Base-by-base conservation (phyloP, 2,888 invertebrate species). In the Apamea crenata region DNA sequence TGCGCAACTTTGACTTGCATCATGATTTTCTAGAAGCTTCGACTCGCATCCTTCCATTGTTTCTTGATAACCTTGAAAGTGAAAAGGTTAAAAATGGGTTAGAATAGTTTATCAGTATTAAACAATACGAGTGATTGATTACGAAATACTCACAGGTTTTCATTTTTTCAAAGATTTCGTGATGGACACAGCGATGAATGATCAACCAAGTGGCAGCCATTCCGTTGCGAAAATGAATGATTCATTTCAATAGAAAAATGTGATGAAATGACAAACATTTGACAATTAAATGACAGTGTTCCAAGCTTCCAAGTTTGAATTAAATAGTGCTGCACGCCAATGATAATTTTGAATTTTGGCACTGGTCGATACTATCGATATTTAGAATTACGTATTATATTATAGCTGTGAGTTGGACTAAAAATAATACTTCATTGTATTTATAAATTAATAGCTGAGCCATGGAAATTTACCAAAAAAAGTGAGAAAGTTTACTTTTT, bases 11-110 rank as follows among this genome's bases (percentile, higher is more conserved):
- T 16, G 14, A 40, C 8, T 65, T 70, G 68, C 69, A 53, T 69
- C 77, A 78, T 78, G 16, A 5, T 77, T 69, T 77, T 87, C 87
- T 70, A 70, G 84, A 80, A 84, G 50, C 44, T 80, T 85, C 84
- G 66, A 67, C 2, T 32, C n/a, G 32, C 36, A 29, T 16, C 25
- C 47, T 68, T 79, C 74, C 77, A 74, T 79, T 75, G 68, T 87
- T 71, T 63, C 53, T 61, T 66, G 65, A 65, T 70, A 79, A 83
- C 77, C 85, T 85, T 77, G 61, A 71, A 75, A 32, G 12, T 29
- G 25, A 16, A 25, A 40, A 66, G 29, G 44, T n/a, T 61, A 16
- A 8, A 61, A n/a, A 71, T 61, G 7, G 18, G 25, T 6, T 16
- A 7, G 18, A 36, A 2, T 18, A 21, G 7, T 18, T 0, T 8